Evolutionary conservation across 64 coral and sea anemone genomes (phyloP).

Genomic region (Stichodactyla helianthus): DNA sequence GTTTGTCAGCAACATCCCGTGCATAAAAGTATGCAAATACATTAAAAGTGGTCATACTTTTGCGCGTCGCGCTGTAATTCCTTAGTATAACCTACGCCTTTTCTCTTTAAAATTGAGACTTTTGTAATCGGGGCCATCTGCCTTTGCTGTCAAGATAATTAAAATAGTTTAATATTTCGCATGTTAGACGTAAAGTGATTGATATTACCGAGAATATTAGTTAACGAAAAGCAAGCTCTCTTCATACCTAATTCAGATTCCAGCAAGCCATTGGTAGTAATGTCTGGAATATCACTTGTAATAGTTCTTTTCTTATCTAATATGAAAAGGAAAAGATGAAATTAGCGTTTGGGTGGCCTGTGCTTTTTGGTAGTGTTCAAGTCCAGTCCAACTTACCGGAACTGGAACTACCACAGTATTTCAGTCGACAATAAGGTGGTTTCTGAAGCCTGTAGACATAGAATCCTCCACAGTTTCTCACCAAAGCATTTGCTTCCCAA

Average conservation of each 20-base stretch:
- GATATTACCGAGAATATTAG: no score
- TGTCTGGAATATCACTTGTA: background rate
- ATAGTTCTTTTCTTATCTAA: background rate
- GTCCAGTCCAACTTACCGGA: background rate
- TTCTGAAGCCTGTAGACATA: slow-evolving; percentile 27
- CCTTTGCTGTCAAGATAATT: background rate
- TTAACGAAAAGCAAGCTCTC: no score
- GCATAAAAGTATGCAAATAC: no score
- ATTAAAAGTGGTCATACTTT: no score
- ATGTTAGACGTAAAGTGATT: no score
- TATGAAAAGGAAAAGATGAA: background rate
- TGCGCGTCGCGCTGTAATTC: no score
- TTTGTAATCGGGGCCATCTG: background rate
- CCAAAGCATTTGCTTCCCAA: background rate
- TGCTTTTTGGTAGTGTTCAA: background rate
- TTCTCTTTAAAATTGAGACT: background rate
- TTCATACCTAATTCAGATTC: background rate
- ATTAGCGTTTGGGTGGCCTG: background rate
- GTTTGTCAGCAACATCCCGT: no score
- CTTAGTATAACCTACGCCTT: background rate
- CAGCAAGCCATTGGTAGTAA: background rate
- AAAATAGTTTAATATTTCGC: background rate
- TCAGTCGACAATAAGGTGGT: background rate
- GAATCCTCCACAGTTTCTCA: slow-evolving; percentile 38
- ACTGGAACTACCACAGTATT: slow-evolving; percentile 19